Base-by-base conservation (phyloP, 2,888 invertebrate genomes). In the Darwinula stevensoni region DNA sequence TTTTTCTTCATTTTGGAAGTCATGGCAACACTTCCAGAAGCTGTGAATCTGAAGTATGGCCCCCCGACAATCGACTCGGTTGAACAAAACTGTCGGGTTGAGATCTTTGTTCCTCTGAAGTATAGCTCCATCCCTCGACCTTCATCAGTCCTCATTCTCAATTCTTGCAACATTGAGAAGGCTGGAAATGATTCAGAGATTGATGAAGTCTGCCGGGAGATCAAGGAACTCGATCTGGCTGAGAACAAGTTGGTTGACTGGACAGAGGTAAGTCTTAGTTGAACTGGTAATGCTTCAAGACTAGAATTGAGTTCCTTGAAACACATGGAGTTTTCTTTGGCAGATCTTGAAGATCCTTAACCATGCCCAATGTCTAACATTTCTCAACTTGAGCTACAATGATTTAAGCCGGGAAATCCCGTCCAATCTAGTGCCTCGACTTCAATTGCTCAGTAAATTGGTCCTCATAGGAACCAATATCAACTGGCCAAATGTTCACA, bases 141-240 rank as follows among this genome's bases (percentile, higher is more conserved):
- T 12, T 50, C 52, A 4, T 39, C 44, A n/a, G 41, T 44, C 14
- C 57, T 86, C 44, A 76, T 82, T 40, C 62, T 86, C 34, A 82
- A 82, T 45, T 75, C 78, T 54, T 80, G 80, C 54, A 74, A 74
- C 50, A 84, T 86, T 39, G 71, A 76, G 47, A 67, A 70, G 45
- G 80, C 82, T 28, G 86, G 86, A 15, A 72, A 73, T 47, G 67
- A 71, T 32, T 63, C 67, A 37, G 67, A 64, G 37, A 59, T 82
- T 34, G 65, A 69, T 26, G 70, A 68, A 41, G 75, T 75, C 49
- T 82, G 78, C 49, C 67, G 70, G 32, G 68, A 72, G 42, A 84
- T 88, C n/a, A 70, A 75, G 42, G 88, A 88, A 51, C 60, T 88
- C 41, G 88, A 91, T 51, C 60, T 91, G 42, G 82, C 86, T 27